Base-by-base conservation (phyloP, 1,140 invertebrate genomes). In the Dufourea novaeangliae region DNA sequence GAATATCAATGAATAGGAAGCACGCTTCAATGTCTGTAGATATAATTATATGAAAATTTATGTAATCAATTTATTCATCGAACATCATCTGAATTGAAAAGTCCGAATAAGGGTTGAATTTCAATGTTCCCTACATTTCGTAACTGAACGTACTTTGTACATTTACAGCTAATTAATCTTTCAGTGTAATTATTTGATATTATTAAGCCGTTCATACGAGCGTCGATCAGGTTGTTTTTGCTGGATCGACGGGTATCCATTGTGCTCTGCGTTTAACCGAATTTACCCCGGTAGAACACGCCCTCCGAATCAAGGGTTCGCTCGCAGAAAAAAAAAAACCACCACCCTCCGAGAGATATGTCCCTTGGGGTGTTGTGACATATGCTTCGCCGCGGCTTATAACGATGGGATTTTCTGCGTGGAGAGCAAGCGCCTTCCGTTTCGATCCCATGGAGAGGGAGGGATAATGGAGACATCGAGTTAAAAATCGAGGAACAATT, bases 251-350 rank as follows among this genome's bases (percentile, higher is more conserved):
- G 50, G 37, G n/a, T n/a, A n/a, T n/a, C 80, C 67, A 84, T 84
- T 84, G 73, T 80, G 34, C 1, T 0, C 25, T 20, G 63, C 64
- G 83, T 84, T 84, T 74, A 83, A 85, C 69, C 78, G 81, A 82
- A 76, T 80, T 84, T 72, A 81, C 63, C 59, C 78, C n/a, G 66
- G 62, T n/a, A 84, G 86, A 82, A 84, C 76, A 82, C 78, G 79
- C 82, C 75, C 76, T 73, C 77, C 20, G 68, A 82, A 77, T 86
- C 54, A 75, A 77, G 82, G 80, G 69, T 69, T 68, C 59, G 70
- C 41, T 75, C 29, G 27, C 68, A 46, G 72, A 41, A 29, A 82
- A 82, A 85, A 84, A 86, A 86, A 86, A 46, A 46, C n/a, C 6
- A 17, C 57, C 17, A 71, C 78, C 86, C 86, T 70, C 61, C 74